Conservation (phyloP, 2,888 invertebrate species). For the Drosophila pseudotakahashii region DNA sequence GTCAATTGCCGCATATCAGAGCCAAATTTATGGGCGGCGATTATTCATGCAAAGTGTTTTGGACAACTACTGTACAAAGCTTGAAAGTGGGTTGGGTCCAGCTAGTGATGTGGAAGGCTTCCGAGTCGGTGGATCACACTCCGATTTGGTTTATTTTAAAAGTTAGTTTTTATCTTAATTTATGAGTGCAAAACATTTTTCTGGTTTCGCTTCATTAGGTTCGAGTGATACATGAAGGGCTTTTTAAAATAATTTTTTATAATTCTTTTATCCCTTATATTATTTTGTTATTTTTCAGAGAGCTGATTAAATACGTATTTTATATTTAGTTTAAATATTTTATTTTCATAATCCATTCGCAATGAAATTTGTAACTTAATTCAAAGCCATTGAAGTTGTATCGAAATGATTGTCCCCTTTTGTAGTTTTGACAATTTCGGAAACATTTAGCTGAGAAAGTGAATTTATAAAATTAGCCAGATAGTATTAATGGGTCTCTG, state of each 20-base stretch:
- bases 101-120: conserved; percentile 7
- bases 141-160: conserved; percentile 8
- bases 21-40: conserved; percentile 59
- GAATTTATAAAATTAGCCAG: too few relatives aligned
- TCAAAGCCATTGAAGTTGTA: too few relatives aligned
- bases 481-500: not conserved
- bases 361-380: too few relatives aligned
- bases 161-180: not conserved
- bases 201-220: not conserved
- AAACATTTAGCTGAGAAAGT: too few relatives aligned
- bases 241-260: too few relatives aligned
- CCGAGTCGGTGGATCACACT: conserved; percentile 1
- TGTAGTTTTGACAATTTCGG: too few relatives aligned
- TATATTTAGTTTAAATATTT: too few relatives aligned
- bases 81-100: conserved; percentile 12
- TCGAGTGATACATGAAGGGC: not conserved
- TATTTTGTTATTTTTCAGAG: too few relatives aligned
- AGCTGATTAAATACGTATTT: too few relatives aligned
- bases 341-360: too few relatives aligned
- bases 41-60: conserved; percentile 63
- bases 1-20: conserved; percentile 42
- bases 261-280: too few relatives aligned
- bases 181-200: not conserved
- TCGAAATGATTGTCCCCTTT: too few relatives aligned
- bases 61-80: conserved; percentile 17